Evolutionary conservation across 2,888 invertebrate genomes (phyloP).

Genomic region (Tyria jacobaeae): DNA sequence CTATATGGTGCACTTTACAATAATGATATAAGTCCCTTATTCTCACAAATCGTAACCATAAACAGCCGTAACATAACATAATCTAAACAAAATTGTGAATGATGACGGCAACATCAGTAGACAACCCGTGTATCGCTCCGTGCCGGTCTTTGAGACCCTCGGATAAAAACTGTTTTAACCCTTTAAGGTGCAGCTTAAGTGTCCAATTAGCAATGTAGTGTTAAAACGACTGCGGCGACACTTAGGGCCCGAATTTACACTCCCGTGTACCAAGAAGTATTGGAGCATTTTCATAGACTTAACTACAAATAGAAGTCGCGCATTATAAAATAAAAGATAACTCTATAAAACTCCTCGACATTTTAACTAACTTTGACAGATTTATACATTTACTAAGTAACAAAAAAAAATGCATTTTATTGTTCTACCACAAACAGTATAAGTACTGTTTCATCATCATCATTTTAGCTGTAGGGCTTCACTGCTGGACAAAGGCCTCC

Average conservation of each 20-base stretch:
- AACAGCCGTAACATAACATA: constrained; percentile 22
- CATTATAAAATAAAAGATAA: background rate
- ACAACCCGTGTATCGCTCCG: constrained; percentile 53
- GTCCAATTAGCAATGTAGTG: constrained; percentile 84
- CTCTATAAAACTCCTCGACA: too few relatives aligned
- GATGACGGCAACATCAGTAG: constrained; percentile 54
- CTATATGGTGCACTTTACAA: background rate
- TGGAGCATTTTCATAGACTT: constrained; percentile 69
- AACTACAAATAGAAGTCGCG: constrained; percentile 45
- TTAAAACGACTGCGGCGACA: constrained; percentile 84
- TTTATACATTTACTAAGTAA: too few relatives aligned
- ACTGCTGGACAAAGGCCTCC: too few relatives aligned
- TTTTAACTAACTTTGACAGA: too few relatives aligned
- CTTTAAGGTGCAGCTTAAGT: constrained; percentile 74
- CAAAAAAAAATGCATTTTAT: background rate
- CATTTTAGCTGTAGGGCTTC: too few relatives aligned
- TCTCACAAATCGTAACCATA: constrained; percentile 29
- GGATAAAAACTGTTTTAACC: constrained; percentile 82
- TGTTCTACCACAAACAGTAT: too few relatives aligned
- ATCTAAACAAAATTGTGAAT: constrained; percentile 34
- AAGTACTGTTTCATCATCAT: too few relatives aligned
- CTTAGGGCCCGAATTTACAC: constrained; percentile 80
- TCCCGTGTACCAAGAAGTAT: constrained; percentile 76
- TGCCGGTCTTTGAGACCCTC: constrained; percentile 64
- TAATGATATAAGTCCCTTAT: constrained; percentile 6